Conservation (phyloP, 2,797 vertebrate species). For the Anabas testudineus region DNA sequence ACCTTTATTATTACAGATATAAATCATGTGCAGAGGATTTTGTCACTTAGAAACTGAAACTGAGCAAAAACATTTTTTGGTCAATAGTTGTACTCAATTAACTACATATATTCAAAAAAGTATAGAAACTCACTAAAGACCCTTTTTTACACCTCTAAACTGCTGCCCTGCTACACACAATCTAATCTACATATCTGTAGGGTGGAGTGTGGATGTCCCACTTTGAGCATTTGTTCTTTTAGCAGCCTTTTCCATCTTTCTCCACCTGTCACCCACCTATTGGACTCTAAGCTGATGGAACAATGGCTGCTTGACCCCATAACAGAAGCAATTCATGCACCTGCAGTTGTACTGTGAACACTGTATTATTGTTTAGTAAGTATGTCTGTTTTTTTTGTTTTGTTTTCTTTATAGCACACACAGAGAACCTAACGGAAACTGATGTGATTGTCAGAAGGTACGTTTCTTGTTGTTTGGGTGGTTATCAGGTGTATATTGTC, state of each 20-base stretch:
- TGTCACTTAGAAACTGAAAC: no score
- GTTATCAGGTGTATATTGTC: not conserved
- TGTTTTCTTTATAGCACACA: constrained; percentile 73
- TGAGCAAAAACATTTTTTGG: no score
- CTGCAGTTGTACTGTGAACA: constrained; percentile 58
- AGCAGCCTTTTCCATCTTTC: constrained; percentile 58
- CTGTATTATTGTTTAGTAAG: constrained; percentile 17
- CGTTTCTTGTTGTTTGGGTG: not conserved
- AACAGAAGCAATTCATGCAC: constrained; percentile 30
- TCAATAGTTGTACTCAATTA: no score
- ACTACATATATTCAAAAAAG: no score
- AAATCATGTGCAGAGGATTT: no score
- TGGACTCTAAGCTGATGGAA: constrained; percentile 59
- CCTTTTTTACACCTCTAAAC: not conserved
- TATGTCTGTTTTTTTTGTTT: not conserved
- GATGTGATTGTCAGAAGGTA: constrained; percentile 87
- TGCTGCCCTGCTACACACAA: not conserved
- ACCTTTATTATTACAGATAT: no score
- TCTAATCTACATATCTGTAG: constrained; percentile 19
- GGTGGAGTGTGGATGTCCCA: constrained; percentile 34
- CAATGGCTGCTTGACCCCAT: constrained; percentile 74
- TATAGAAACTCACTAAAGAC: no score
- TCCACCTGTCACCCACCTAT: constrained; percentile 59
- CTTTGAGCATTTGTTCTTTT: constrained; percentile 55
- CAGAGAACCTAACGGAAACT: constrained; percentile 78